Percentiles rank a stretch among this genome's conserved stretches.
phyloP scores from a whole-genome alignment of 1,140 invertebrate species.

The Drosophila bipectinata region DNA sequence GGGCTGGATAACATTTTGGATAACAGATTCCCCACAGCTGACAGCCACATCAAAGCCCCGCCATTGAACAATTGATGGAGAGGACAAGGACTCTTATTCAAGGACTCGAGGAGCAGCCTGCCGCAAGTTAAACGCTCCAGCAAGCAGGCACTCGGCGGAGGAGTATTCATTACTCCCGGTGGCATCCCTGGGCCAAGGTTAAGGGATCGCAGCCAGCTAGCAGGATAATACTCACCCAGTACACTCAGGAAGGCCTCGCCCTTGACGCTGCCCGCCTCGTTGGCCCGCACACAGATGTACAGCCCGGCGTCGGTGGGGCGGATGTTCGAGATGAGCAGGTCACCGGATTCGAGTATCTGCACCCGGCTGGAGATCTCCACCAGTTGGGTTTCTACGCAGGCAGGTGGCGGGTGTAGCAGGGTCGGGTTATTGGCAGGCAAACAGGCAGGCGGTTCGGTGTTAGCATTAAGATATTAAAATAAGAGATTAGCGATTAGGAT shows the following conservation, averaged over 20 bases:
- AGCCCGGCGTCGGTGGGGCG: constrained; percentile 92
- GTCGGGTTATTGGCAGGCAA: neutral
- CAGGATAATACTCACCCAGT: constrained; percentile 87
- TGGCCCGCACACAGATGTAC: constrained; percentile 94
- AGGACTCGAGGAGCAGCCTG: neutral
- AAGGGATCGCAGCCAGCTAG: neutral
- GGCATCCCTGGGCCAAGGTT: neutral
- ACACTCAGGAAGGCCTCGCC: constrained; percentile 92
- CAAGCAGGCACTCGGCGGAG: too few relatives aligned
- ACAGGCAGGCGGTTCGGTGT: neutral
- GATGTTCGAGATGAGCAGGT: constrained; percentile 94
- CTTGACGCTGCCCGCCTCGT: constrained; percentile 93
- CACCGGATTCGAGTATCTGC: constrained; percentile 93
- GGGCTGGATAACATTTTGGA: constrained; percentile 8
- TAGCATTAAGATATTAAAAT: neutral
- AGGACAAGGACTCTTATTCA: neutral
- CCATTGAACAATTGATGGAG: constrained; percentile 33
- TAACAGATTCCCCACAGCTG: too few relatives aligned
- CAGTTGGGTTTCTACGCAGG: constrained; percentile 72
- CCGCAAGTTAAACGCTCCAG: constrained; percentile 7
- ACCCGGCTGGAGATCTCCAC: constrained; percentile 87
- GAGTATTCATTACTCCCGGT: neutral
- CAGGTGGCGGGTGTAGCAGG: neutral
- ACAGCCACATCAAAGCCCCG: constrained; percentile 22
- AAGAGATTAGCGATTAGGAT: neutral